Evolutionary conservation across 2,113 vertebrate species (phyloP).

Genomic region (Oncorhynchus tshawytscha): DNA sequence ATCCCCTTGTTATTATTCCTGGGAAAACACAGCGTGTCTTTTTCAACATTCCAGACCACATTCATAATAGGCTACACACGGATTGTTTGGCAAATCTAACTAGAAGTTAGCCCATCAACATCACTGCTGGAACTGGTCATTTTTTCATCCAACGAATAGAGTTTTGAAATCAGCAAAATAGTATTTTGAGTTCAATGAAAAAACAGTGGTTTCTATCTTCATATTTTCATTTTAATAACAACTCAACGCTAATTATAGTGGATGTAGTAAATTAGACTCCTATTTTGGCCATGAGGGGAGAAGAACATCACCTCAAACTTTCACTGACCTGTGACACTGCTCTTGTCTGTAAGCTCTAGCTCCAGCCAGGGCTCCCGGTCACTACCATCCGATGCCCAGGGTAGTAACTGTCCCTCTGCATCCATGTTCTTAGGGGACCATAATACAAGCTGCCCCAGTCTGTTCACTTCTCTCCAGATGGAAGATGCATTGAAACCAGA

Average conservation of each 20-base stretch:
- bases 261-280: no score
- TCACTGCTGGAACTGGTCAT: no score
- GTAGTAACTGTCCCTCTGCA: constrained; percentile 19
- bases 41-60: background rate
- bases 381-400: constrained; percentile 55
- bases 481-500: constrained; percentile 75
- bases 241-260: no score
- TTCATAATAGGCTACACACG: background rate
- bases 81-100: no score
- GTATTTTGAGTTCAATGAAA: no score
- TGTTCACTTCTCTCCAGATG: constrained; percentile 61
- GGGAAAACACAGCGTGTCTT: constrained; percentile 16
- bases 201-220: no score
- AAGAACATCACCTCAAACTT: no score
- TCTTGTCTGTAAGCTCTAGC: constrained; percentile 77
- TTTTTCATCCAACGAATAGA: no score
- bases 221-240: no score
- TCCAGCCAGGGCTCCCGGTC: constrained; percentile 74
- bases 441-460: constrained; percentile 41
- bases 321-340: constrained; percentile 75
- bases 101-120: no score
- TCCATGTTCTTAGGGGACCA: constrained; percentile 58
- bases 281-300: no score
- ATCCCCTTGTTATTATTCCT: constrained; percentile 80
- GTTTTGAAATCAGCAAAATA: no score